Evolutionary conservation across 2,797 vertebrate genomes (phyloP).

Genomic region (Propithecus deckenii): DNA sequence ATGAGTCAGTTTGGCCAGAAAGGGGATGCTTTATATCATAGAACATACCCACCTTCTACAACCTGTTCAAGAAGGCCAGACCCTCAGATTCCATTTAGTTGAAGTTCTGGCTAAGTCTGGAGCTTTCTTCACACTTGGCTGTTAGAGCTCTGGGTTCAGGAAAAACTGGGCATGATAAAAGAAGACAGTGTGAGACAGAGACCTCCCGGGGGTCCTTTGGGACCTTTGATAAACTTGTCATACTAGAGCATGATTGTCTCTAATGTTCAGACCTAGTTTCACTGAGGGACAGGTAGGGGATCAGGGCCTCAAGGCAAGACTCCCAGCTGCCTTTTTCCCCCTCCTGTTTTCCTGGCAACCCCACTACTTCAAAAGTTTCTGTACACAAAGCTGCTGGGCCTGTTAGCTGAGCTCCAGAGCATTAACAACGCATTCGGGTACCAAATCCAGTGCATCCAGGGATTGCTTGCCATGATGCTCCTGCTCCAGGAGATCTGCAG

Average conservation of each 20-base stretch:
- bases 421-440: slow-evolving; percentile 73
- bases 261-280: not conserved
- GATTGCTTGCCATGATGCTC: slow-evolving; percentile 78
- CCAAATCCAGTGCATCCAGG: slow-evolving; percentile 82
- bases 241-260: not conserved
- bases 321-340: not conserved
- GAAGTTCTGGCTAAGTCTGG: not conserved
- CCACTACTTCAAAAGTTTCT: slow-evolving; percentile 75
- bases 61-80: not conserved
- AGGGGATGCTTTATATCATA: not conserved
- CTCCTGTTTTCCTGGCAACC: not conserved
- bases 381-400: slow-evolving; percentile 83
- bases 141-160: slow-evolving; percentile 11
- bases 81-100: not conserved
- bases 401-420: slow-evolving; percentile 81
- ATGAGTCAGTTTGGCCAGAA: not conserved
- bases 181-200: not conserved
- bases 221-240: not conserved
- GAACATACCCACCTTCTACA: slow-evolving; percentile 33
- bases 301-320: not conserved
- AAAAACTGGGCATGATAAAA: not conserved
- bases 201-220: not conserved
- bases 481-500: slow-evolving; percentile 84
- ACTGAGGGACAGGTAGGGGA: not conserved
- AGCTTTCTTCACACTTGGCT: not conserved